Conservation (phyloP, 92 coral and sea anemone species). For the Pocillopora meandrina region DNA sequence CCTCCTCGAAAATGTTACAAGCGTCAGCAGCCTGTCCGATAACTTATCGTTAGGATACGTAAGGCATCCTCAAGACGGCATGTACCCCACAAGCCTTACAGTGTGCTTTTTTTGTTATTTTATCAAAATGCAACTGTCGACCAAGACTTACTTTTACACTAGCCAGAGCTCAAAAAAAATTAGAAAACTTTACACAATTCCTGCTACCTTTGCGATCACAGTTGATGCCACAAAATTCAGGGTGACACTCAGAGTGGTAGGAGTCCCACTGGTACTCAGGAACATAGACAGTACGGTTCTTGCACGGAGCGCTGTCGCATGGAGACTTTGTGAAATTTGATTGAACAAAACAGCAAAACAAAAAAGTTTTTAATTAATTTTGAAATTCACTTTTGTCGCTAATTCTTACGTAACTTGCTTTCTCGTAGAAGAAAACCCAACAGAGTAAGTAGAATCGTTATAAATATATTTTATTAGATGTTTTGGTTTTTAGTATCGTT, state of each 20-base stretch:
- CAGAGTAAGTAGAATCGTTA: no score
- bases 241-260: background rate
- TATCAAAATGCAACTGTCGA: no score
- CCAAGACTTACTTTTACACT: background rate
- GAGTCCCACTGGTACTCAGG: conserved; percentile 8
- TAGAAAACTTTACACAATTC: background rate
- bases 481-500: background rate
- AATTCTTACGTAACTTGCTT: no score
- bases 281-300: conserved; percentile 14
- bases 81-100: no score
- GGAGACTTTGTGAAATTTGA: background rate
- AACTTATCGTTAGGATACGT: no score
- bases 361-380: background rate
- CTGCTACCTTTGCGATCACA: background rate
- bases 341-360: background rate
- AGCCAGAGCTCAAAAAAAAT: background rate
- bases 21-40: no score
- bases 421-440: no score
- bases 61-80: no score
- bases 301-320: conserved; percentile 1
- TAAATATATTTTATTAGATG: no score
- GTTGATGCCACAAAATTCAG: background rate
- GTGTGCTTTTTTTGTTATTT: no score
- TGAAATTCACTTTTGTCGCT: no score
- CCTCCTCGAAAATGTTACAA: no score